Base-by-base conservation (phyloP, 2,797 vertebrate genomes). In the Anolis apletophallus region DNA sequence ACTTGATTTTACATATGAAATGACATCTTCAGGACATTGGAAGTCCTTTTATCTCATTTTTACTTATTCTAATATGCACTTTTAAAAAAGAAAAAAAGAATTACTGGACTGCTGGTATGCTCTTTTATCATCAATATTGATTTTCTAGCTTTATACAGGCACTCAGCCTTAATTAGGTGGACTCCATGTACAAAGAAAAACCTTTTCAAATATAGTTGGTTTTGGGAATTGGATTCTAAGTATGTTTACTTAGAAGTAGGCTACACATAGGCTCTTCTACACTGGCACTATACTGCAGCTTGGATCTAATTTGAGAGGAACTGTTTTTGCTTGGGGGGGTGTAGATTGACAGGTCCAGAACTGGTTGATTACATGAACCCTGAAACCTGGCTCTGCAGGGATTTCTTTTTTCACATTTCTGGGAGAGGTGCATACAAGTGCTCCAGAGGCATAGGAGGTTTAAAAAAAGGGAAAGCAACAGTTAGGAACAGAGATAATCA, bases 51-150 rank as follows among this genome's bases (percentile, higher is more conserved):
- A 91, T 95, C 91, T 94, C 94, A 92, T 96, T 97, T 64, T 96
- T 96, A 94, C 94, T 93, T 96, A 95, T 95, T 92, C 93, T 90
- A 93, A 90, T 92, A 95, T 96, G 94, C 94, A 95, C 91, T 92
- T 95, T 93, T 92, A 78, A 75, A 86, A 86, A 55, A 9, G 23
- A 59, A 50, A 46, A 77, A n/a, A 87, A 93, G 88, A 88, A 72
- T 59, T 84, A 23, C 29, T 32, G 34, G 54, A 69, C 32, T 69
- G 88, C 91, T 91, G 52, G 85, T 92, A 91, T 84, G 76, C 93
- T 96, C 93, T 96, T 96, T 94, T 95, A 94, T 90, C 93, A 92
- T 95, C 92, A 91, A 93, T 95, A 90, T 95, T 96, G 90, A 95
- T 92, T 91, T 91, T 83, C 83, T 91, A 93, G 93, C 92, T 95